These are phyloP conservation scores for Pachypanchax playfairii DNA, from an alignment of 2,113 vertebrate genomes.

Conservation along the genomic window DNA sequence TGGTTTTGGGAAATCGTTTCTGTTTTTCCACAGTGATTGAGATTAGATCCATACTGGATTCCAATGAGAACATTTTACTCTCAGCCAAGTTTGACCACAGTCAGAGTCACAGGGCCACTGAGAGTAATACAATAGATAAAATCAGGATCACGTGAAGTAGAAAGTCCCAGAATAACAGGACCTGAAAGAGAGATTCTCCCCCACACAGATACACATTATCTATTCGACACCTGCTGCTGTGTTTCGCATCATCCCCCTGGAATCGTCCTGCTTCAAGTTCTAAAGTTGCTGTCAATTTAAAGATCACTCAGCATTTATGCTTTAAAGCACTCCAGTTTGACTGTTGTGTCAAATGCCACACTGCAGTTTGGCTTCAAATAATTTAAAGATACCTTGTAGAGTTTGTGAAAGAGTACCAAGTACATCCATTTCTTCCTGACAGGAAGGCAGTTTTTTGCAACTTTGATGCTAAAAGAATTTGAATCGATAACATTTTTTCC, in stretches of 20 bases:
- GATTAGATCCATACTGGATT: too few relatives aligned
- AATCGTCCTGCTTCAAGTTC: constrained; percentile 17
- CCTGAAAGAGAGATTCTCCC: constrained; percentile 18
- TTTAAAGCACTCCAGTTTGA: constrained; percentile 13
- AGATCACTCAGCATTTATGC: constrained; percentile 20
- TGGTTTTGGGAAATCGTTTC: too few relatives aligned
- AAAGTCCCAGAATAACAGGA: constrained; percentile 4
- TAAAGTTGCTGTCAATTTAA: constrained; percentile 21
- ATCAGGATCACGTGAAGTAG: constrained; percentile 1
- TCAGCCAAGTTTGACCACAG: neutral
- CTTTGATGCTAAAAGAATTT: neutral
- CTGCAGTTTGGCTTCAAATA: constrained; percentile 14
- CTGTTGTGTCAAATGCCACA: constrained; percentile 14
- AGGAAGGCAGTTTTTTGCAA: neutral
- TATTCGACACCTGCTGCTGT: constrained; percentile 22
- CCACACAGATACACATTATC: constrained; percentile 12
- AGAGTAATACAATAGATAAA: neutral
- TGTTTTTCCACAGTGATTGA: too few relatives aligned
- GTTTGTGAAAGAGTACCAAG: constrained; percentile 7
- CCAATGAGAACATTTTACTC: too few relatives aligned
- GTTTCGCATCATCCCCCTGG: constrained; percentile 14
- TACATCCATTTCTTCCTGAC: neutral
- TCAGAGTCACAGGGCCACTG: constrained; percentile 14
- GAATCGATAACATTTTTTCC: neutral
- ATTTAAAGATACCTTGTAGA: constrained; percentile 21